Percentiles rank a stretch among this genome's conserved stretches.
Conservation (phyloP, 2,888 invertebrate species). For the Andrena hattorfiana region DNA sequence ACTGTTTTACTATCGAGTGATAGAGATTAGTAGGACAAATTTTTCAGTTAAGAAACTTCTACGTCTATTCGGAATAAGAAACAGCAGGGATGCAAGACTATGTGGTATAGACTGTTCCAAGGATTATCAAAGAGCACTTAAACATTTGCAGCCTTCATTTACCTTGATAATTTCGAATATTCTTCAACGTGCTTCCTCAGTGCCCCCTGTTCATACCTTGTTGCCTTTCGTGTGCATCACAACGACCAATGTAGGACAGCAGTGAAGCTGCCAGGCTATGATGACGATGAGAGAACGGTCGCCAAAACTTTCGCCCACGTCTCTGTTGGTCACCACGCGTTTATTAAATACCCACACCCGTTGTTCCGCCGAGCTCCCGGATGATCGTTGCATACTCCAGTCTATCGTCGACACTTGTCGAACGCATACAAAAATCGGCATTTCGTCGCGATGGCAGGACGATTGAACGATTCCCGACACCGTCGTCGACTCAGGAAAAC, state of each 20-base stretch:
- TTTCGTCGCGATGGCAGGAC: slow-evolving; percentile 11
- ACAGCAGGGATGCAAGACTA: not conserved
- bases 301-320: slow-evolving; percentile 61
- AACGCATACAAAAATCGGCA: slow-evolving; percentile 7
- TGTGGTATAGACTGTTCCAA: not conserved
- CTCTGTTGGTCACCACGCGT: slow-evolving; percentile 21
- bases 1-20: no score
- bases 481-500: not conserved
- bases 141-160: no score
- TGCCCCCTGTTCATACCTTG: not conserved
- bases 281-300: slow-evolving; percentile 29
- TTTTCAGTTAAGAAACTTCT: no score
- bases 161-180: no score
- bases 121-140: no score
- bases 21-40: no score
- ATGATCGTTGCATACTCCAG: slow-evolving; percentile 24
- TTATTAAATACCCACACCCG: slow-evolving; percentile 59
- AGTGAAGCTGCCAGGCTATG: slow-evolving; percentile 1
- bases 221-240: slow-evolving; percentile 16
- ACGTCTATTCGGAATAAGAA: no score
- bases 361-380: slow-evolving; percentile 29
- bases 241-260: not conserved
- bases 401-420: slow-evolving; percentile 37
- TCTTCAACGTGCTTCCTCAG: no score
- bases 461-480: not conserved